phyloP scores from a whole-genome alignment of 2,888 invertebrate species.

The Pterostichus madidus region DNA sequence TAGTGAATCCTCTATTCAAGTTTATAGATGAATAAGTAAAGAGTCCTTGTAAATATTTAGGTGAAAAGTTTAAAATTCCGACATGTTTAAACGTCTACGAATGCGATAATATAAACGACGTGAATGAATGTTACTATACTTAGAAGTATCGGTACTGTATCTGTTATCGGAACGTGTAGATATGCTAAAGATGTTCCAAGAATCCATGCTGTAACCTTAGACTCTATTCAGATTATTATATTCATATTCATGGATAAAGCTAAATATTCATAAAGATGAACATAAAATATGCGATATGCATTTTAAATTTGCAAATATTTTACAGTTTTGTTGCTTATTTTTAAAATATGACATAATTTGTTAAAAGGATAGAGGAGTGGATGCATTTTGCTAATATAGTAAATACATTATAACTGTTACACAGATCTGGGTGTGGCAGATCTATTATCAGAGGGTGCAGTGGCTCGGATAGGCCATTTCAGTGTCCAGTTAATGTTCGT shows the following conservation, averaged over 20 bases:
- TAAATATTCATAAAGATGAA: constrained; percentile 21
- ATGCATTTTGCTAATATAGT: too few species aligned
- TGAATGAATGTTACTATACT: neutral
- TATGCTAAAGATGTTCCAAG: constrained; percentile 17
- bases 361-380: too few species aligned
- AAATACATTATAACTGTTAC: too few species aligned
- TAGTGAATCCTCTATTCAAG: neutral
- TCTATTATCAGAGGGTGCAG: too few species aligned
- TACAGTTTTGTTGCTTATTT: too few species aligned
- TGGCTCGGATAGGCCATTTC: too few species aligned
- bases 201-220: constrained; percentile 14
- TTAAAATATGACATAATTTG: too few species aligned
- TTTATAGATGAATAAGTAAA: neutral
- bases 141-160: constrained; percentile 1
- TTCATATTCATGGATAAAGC: constrained; percentile 27
- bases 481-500: too few species aligned
- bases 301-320: constrained; percentile 20
- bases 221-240: constrained; percentile 4
- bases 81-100: neutral
- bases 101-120: neutral
- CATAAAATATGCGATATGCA: neutral
- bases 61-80: constrained; percentile 28
- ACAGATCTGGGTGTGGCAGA: too few species aligned
- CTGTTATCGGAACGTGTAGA: constrained; percentile 17
- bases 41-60: constrained; percentile 1